These are phyloP conservation scores for Channa striata DNA, from an alignment of 2,797 vertebrate genomes.

Conservation along the genomic window DNA sequence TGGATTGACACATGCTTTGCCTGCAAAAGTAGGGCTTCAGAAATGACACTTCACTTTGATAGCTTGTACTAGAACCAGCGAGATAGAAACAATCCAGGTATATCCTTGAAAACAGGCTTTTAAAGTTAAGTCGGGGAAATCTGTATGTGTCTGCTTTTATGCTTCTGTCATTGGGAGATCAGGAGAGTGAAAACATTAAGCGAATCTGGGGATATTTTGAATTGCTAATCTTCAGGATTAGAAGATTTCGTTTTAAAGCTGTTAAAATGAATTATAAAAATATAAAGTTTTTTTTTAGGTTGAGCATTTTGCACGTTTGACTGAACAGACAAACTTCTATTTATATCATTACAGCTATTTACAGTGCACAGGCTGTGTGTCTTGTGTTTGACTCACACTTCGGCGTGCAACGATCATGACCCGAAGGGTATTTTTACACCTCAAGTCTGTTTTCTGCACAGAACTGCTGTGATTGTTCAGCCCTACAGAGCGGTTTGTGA, in stretches of 20 bases:
- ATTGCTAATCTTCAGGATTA: too few species aligned
- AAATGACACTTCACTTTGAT: slow-evolving; percentile 50
- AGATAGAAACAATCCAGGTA: slow-evolving; percentile 32
- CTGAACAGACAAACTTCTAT: too few species aligned
- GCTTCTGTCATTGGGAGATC: not conserved
- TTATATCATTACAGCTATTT: not conserved
- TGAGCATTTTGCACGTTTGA: not conserved
- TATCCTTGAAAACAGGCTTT: slow-evolving; percentile 30
- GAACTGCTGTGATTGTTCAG: not conserved
- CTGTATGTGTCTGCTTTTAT: slow-evolving; percentile 8
- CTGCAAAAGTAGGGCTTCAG: slow-evolving; percentile 63
- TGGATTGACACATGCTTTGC: slow-evolving; percentile 64
- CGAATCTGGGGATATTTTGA: not conserved
- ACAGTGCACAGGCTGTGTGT: not conserved
- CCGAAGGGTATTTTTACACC: not conserved
- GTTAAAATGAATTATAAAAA: not conserved
- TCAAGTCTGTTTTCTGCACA: not conserved
- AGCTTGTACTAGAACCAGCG: slow-evolving; percentile 31
- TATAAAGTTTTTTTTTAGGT: not conserved
- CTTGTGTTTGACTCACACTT: not conserved
- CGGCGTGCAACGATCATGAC: not conserved
- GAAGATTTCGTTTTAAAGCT: slow-evolving; percentile 7
- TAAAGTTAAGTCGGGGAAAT: slow-evolving; percentile 19
- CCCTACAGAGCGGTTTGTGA: not conserved
- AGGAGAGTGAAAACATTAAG: slow-evolving; percentile 9